Conservation (phyloP, 2,888 invertebrate genomes). For the Catocala sponsa region DNA sequence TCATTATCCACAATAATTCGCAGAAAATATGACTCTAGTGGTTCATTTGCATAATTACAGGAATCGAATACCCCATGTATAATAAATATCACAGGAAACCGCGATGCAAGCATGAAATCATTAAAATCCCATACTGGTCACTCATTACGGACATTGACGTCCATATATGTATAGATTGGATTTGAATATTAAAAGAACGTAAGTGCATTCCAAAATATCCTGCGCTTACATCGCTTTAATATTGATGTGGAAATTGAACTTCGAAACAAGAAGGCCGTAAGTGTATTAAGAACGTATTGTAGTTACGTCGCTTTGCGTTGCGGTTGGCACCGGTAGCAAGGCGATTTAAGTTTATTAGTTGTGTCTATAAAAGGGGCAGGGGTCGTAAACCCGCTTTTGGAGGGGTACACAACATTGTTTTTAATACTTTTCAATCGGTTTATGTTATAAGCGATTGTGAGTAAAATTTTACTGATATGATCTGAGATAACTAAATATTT, state of each 20-base stretch:
- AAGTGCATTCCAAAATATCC: background rate
- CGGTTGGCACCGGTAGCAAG: slow-evolving; percentile 61
- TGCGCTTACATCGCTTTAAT: slow-evolving; percentile 10
- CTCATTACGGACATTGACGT: slow-evolving; percentile 33
- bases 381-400: slow-evolving; percentile 69
- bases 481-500: no score
- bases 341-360: slow-evolving; percentile 82
- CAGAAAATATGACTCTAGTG: slow-evolving; percentile 16
- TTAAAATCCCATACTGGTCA: slow-evolving; percentile 43
- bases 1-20: slow-evolving; percentile 24
- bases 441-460: slow-evolving; percentile 22
- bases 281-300: slow-evolving; percentile 4
- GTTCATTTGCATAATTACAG: slow-evolving; percentile 37
- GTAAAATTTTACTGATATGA: background rate
- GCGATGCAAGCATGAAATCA: slow-evolving; percentile 31
- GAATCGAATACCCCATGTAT: slow-evolving; percentile 29
- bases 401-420: slow-evolving; percentile 72
- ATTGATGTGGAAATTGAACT: slow-evolving; percentile 1
- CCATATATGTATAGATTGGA: slow-evolving; percentile 6
- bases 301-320: slow-evolving; percentile 37
- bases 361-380: slow-evolving; percentile 80
- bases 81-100: slow-evolving; percentile 43
- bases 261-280: slow-evolving; percentile 24
- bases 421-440: slow-evolving; percentile 60
- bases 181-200: slow-evolving; percentile 8